Conservation (phyloP, 2,113 vertebrate species). For the Daboia siamensis region DNA sequence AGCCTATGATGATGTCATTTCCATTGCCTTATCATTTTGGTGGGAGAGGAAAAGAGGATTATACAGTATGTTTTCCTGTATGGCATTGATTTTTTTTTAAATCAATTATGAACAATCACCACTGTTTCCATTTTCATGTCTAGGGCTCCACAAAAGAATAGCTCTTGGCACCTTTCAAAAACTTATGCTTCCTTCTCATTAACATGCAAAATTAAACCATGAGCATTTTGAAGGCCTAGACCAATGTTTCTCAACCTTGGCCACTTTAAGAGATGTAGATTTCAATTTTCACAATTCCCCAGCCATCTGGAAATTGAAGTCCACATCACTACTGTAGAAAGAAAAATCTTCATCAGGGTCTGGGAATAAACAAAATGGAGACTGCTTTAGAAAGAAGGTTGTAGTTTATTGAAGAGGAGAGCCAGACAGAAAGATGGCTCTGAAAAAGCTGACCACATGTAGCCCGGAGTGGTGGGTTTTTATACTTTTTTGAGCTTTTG, state of each 20-base stretch:
- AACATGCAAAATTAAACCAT: background rate
- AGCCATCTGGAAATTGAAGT: background rate
- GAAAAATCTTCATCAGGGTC: too few species aligned
- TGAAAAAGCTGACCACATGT: too few species aligned
- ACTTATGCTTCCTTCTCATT: background rate
- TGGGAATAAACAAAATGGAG: too few species aligned
- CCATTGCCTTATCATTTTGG: constrained; percentile 14
- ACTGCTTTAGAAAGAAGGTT: too few species aligned
- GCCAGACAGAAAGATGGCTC: too few species aligned
- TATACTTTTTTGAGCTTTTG: too few species aligned
- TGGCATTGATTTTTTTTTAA: constrained; percentile 18
- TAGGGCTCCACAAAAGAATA: background rate
- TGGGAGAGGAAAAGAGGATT: background rate
- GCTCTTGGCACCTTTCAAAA: constrained; percentile 15
- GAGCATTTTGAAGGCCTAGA: too few species aligned
- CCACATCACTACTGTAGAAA: background rate
- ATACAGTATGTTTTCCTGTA: constrained; percentile 3
- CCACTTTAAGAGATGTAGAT: background rate
- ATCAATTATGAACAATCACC: constrained; percentile 19
- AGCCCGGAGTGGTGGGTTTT: too few species aligned
- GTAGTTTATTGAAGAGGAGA: too few species aligned
- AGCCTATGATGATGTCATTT: constrained; percentile 40
- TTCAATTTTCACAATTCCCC: background rate
- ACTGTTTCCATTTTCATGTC: background rate
- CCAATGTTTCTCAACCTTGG: background rate